Evolutionary conservation across 2,113 vertebrate genomes (phyloP).

Genomic region (Eupsittula cactorum): DNA sequence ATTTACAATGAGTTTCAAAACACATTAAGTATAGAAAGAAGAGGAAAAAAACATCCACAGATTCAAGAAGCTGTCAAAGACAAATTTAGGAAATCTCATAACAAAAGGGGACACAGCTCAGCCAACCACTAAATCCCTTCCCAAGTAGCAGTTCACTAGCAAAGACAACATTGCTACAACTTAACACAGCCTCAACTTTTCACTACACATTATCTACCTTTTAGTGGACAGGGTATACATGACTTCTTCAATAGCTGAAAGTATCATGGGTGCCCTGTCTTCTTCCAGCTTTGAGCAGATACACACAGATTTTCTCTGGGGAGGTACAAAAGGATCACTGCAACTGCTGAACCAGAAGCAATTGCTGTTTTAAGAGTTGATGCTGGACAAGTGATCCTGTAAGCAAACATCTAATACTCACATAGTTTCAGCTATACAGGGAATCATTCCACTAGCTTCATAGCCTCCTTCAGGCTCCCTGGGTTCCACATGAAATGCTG

Average conservation of each 20-base stretch:
- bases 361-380: not conserved
- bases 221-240: not conserved
- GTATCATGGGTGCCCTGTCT: not conserved
- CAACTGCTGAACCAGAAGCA: not conserved
- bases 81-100: not conserved
- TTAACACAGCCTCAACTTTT: not conserved
- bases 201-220: not conserved
- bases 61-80: not conserved
- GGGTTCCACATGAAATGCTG: conserved; percentile 42
- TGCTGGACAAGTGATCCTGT: not conserved
- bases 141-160: not conserved
- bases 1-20: conserved; percentile 18
- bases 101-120: not conserved
- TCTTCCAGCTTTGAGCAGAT: not conserved
- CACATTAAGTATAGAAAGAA: not conserved
- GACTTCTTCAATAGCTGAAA: not conserved
- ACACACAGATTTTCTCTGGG: not conserved
- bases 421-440: not conserved
- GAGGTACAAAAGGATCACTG: not conserved
- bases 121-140: not conserved
- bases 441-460: conserved; percentile 47
- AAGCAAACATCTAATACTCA: conserved; percentile 42
- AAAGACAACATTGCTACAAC: not conserved
- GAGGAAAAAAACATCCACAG: not conserved
- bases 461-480: conserved; percentile 5